Conservation (phyloP, 2,113 vertebrate species). For the Bothrops jararaca region DNA sequence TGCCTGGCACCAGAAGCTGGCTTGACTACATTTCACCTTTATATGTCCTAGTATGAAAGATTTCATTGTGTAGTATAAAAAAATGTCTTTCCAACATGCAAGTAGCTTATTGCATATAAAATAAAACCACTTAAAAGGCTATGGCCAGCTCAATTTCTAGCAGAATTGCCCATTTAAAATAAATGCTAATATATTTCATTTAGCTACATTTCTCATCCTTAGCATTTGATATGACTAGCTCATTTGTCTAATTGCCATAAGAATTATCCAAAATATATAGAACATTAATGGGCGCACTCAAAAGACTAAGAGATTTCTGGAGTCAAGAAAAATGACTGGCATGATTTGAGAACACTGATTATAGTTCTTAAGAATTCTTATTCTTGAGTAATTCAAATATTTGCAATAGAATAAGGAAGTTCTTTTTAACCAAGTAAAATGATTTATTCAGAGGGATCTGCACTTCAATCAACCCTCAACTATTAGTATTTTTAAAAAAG, state of each 20-base stretch:
- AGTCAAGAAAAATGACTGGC: constrained; percentile 4
- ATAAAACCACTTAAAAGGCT: constrained; percentile 1
- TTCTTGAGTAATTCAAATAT: neutral
- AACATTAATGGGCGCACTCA: neutral
- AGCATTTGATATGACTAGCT: constrained; percentile 20
- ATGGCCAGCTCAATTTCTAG: constrained; percentile 14
- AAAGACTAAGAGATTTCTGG: neutral
- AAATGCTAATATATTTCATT: constrained; percentile 9
- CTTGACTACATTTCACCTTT: constrained; percentile 47
- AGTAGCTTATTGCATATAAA: constrained; percentile 1
- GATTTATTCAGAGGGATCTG: neutral
- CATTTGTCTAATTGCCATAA: constrained; percentile 6
- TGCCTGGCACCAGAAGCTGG: constrained; percentile 14
- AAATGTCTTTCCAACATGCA: constrained; percentile 47
- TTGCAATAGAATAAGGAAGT: neutral
- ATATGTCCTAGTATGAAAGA: constrained; percentile 42
- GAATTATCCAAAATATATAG: neutral
- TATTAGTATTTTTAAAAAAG: neutral
- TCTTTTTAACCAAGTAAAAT: neutral
- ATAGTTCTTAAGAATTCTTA: neutral
- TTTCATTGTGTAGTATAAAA: constrained; percentile 40
- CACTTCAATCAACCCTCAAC: neutral
- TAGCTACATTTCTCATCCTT: neutral
- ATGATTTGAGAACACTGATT: neutral
- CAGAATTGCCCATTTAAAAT: constrained; percentile 20